Evolutionary conservation across 2,113 vertebrate genomes (phyloP).

Genomic region (Rhea americana): DNA sequence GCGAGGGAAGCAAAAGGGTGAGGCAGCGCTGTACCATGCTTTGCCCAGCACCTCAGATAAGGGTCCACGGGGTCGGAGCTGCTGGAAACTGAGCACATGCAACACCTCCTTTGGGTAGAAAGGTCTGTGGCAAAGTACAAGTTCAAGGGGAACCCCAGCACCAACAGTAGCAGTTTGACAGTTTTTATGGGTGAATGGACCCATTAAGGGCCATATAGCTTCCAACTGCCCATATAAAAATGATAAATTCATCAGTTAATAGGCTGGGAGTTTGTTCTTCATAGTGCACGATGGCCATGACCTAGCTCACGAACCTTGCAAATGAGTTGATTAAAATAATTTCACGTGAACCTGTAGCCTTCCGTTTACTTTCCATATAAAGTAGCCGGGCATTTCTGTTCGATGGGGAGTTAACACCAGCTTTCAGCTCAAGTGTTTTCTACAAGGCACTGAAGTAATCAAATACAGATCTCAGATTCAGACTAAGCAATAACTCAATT

Average conservation of each 20-base stretch:
- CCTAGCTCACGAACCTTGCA: background rate
- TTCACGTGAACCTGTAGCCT: background rate
- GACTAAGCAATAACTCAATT: background rate
- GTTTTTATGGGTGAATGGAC: background rate
- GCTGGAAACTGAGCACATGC: background rate
- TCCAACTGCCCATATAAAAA: background rate
- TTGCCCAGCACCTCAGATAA: background rate
- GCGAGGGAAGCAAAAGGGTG: background rate
- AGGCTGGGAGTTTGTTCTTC: too few species aligned
- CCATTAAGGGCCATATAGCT: background rate
- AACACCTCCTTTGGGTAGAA: background rate
- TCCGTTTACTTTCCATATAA: background rate
- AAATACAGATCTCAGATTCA: background rate
- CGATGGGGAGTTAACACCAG: background rate
- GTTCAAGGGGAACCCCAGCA: background rate
- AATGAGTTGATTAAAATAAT: background rate
- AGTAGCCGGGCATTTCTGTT: background rate
- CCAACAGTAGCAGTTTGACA: background rate
- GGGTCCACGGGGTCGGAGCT: background rate
- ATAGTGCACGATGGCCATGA: background rate
- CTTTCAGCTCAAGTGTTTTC: too few species aligned
- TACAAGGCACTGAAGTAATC: background rate
- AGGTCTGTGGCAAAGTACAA: background rate
- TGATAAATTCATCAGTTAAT: background rate
- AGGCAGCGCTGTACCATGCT: too few species aligned